Evolutionary conservation across 2,797 vertebrate species (phyloP).

Genomic region (Limnodromus scolopaceus): DNA sequence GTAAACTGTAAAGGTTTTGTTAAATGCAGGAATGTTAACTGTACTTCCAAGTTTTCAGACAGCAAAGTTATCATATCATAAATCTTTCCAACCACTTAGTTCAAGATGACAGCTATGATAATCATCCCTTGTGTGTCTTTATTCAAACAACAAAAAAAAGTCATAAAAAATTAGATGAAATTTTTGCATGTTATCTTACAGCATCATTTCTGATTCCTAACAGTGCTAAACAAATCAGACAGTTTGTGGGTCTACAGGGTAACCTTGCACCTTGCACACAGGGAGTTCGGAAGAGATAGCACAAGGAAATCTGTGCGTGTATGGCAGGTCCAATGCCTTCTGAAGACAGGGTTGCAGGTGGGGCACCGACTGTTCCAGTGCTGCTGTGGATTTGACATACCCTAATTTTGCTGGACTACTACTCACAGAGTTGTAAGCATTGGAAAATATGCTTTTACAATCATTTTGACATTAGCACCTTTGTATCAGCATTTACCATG

Average conservation of each 20-base stretch:
- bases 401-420: background rate
- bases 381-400: background rate
- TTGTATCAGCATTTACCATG: background rate
- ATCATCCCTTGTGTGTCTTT: background rate
- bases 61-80: background rate
- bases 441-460: background rate
- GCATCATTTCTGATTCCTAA: background rate
- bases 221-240: background rate
- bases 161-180: background rate
- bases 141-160: background rate
- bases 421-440: background rate
- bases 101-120: background rate
- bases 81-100: background rate
- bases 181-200: background rate
- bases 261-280: accelerated
- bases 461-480: background rate
- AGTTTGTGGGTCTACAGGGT: background rate
- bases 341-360: background rate
- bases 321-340: background rate
- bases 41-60: background rate
- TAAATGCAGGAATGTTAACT: background rate
- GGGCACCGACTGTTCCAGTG: background rate
- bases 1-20: background rate
- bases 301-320: background rate
- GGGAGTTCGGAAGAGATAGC: background rate